Evolutionary conservation across 2,797 vertebrate species (phyloP), one percentile per base, ranked within the genome.

Genomic region (Oceanodroma leucorhoa): DNA sequence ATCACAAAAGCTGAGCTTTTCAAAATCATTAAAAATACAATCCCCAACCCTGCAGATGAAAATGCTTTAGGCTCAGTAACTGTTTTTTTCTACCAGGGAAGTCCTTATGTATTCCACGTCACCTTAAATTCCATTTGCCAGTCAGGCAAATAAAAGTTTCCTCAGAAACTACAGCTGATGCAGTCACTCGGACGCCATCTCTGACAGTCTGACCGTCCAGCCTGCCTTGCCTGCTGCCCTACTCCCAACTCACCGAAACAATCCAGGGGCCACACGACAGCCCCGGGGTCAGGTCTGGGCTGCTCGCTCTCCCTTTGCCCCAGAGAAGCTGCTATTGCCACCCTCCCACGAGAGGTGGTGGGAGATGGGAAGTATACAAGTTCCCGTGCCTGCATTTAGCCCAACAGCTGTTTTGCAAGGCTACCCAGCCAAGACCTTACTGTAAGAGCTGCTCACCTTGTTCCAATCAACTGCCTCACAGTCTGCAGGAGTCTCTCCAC

Each of bases 241-340:
- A 29, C 14, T 54, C 66, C 43, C 70, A 62, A 8, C 27, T 29
- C 53, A 29, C 61, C 2, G 2, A n/a, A 36, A 51, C 43, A 26
- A 46, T 6, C 11, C 55, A 5, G 22, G 38, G 38, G 58, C 30
- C 30, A 18, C 34, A 24, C 6, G 10, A 9, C 22, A 55, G 34
- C 38, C 32, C 2, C 0, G 0, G 14, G 17, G n/a, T 4, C 45
- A 73, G n/a, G 5, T 4, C 72, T 46, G 34, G 58, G 41, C 54
- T 72, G 48, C 54, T 26, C 14, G 5, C 32, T 9, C 27, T 45
- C 41, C 60, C 58, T 54, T 7, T 62, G 72, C 73, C 43, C 58
- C 46, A 11, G 62, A n/a, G 72, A 17, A 61, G 50, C 86, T 65
- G n/a, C n/a, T 64, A 16, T 15, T 40, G 71, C 36, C 76, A 64